These are phyloP conservation scores for Hirtodrosophila duncani DNA, from an alignment of 2,888 invertebrate species.

Conservation along the genomic window DNA sequence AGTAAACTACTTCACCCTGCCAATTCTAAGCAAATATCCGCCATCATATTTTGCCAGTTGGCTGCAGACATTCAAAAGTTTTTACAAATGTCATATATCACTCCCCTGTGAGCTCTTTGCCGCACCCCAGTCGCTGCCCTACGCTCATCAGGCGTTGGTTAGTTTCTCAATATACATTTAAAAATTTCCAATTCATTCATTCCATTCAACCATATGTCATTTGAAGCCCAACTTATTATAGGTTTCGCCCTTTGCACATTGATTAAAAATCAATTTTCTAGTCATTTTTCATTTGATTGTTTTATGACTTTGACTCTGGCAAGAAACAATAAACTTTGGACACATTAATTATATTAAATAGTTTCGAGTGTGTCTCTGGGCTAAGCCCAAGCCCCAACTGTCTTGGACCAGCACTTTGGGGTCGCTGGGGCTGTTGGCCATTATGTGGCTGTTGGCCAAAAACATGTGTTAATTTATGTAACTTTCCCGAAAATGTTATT, in stretches of 20 bases:
- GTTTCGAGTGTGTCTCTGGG: conserved; percentile 17
- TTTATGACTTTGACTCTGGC: conserved; percentile 3
- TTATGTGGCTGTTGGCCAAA: conserved; percentile 62
- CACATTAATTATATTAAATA: conserved; percentile 35
- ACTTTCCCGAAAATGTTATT: conserved; percentile 62
- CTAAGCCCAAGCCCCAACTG: conserved; percentile 16
- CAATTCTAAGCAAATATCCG: no score
- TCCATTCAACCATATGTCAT: no score
- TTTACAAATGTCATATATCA: no score
- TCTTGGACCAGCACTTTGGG: conserved; percentile 5
- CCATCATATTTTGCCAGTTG: no score
- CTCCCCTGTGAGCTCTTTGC: no score
- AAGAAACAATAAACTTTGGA: conserved; percentile 26
- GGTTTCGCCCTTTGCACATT: neutral
- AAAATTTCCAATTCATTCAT: neutral
- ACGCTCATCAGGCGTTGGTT: no score
- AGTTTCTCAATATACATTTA: no score
- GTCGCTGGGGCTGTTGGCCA: conserved; percentile 36
- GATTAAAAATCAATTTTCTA: conserved; percentile 17
- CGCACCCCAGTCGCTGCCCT: no score
- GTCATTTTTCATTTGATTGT: conserved; percentile 3
- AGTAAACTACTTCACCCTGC: no score
- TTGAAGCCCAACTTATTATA: neutral
- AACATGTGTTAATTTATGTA: conserved; percentile 74
- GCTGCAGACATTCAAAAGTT: no score